Percentiles rank a stretch among this genome's conserved stretches.
These are phyloP conservation scores for Drosophila busckii DNA, from an alignment of 1,140 invertebrate genomes.

Conservation along the genomic window DNA sequence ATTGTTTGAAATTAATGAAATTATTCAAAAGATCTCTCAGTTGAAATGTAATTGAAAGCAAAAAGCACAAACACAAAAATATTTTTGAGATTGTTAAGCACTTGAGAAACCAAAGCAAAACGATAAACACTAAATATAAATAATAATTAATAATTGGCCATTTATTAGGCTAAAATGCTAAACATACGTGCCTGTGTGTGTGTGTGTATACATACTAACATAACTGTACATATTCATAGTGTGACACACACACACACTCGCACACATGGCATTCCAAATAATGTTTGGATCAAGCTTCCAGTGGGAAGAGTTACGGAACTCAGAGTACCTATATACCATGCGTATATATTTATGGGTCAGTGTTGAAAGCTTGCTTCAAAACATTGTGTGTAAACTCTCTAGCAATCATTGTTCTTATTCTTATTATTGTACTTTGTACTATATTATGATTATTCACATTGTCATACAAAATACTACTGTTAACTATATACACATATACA, in stretches of 20 bases:
- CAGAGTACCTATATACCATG: too few relatives aligned
- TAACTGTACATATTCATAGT: constrained; percentile 45
- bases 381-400: constrained; percentile 19
- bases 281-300: constrained; percentile 17
- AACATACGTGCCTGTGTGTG: background rate
- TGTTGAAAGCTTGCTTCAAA: constrained; percentile 36
- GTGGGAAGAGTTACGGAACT: too few relatives aligned
- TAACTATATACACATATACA: constrained; percentile 18
- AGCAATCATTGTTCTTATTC: too few relatives aligned
- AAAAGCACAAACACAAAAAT: constrained; percentile 14
- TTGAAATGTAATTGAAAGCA: background rate
- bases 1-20: constrained; percentile 45
- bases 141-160: constrained; percentile 12
- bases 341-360: constrained; percentile 44
- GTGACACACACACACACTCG: constrained; percentile 8
- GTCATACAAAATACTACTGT: constrained; percentile 29
- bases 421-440: constrained; percentile 8
- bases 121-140: too few relatives aligned
- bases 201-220: background rate
- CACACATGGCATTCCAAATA: background rate
- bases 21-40: constrained; percentile 29
- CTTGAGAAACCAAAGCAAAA: too few relatives aligned
- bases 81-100: constrained; percentile 44
- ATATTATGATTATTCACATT: constrained; percentile 36
- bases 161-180: constrained; percentile 5